These are phyloP conservation scores for Mythimna pallens DNA, from an alignment of 2,888 invertebrate species.

Conservation along the genomic window DNA sequence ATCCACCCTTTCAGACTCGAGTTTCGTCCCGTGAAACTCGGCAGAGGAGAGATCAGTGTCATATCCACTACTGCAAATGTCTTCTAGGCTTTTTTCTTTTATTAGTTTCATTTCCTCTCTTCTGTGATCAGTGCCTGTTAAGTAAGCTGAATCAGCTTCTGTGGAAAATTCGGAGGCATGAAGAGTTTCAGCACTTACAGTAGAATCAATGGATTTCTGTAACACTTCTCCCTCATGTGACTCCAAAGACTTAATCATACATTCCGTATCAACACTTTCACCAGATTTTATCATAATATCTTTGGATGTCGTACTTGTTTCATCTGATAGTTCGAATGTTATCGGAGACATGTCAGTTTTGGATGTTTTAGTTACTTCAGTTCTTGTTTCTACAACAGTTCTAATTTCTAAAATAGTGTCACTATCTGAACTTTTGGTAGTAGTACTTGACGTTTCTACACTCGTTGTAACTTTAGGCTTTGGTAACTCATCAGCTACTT, in stretches of 20 bases:
- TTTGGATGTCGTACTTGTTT: conserved; percentile 84
- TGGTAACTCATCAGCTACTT: conserved; percentile 78
- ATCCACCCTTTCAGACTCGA: conserved; percentile 88
- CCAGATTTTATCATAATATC: conserved; percentile 89
- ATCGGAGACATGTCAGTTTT: conserved; percentile 85
- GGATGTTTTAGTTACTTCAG: conserved; percentile 75
- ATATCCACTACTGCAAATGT: conserved; percentile 93
- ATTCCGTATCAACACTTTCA: conserved; percentile 88
- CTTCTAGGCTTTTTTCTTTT: conserved; percentile 91
- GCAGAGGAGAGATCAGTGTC: conserved; percentile 92
- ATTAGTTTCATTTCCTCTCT: conserved; percentile 85
- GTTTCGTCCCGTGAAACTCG: conserved; percentile 90
- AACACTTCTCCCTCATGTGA: conserved; percentile 88
- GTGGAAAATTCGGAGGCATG: conserved; percentile 89
- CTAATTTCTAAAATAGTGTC: conserved; percentile 77
- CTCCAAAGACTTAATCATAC: conserved; percentile 88
- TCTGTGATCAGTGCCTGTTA: conserved; percentile 86
- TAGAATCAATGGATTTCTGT: conserved; percentile 89
- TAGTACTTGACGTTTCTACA: conserved; percentile 69
- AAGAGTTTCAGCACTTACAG: conserved; percentile 88
- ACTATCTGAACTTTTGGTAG: conserved; percentile 75
- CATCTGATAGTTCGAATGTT: conserved; percentile 84
- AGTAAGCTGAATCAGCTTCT: conserved; percentile 88
- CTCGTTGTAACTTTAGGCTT: conserved; percentile 70
- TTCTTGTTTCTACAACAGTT: conserved; percentile 73